Evolutionary conservation across 2,113 vertebrate species (phyloP).

Genomic region (Platycercus adscitus): DNA sequence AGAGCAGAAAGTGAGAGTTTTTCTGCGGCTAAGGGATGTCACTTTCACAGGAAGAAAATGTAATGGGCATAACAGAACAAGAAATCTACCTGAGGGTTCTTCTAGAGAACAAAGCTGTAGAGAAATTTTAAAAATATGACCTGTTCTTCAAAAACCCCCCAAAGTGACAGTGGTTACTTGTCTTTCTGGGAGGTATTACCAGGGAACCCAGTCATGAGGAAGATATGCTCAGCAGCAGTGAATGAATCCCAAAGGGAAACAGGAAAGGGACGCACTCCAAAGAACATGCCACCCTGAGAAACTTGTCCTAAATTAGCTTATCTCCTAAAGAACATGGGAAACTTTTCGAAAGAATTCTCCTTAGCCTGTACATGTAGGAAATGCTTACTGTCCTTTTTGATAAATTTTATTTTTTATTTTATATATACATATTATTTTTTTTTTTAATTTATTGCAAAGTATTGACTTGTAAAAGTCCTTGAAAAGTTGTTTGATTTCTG

Average conservation of each 20-base stretch:
- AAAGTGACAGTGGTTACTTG: neutral
- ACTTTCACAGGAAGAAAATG: neutral
- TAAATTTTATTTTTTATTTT: neutral
- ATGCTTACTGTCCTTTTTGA: neutral
- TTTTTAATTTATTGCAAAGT: neutral
- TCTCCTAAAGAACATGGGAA: neutral
- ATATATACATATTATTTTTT: neutral
- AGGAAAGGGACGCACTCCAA: neutral
- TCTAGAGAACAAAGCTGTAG: neutral
- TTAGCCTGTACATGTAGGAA: neutral
- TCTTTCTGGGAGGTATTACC: neutral
- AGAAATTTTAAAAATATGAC: neutral
- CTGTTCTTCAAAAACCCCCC: neutral
- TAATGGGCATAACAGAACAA: neutral
- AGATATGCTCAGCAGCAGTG: neutral
- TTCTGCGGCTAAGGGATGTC: neutral
- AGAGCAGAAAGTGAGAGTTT: neutral
- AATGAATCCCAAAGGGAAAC: slow-evolving; percentile 12
- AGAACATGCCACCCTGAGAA: neutral
- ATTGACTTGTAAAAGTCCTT: neutral
- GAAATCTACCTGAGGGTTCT: neutral
- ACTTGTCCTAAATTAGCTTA: neutral
- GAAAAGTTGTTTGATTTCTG: neutral
- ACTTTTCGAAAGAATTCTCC: neutral
- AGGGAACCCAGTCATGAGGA: neutral